phyloP scores from a whole-genome alignment of 2,113 vertebrate genomes.

The Limnothrissa miodon region DNA sequence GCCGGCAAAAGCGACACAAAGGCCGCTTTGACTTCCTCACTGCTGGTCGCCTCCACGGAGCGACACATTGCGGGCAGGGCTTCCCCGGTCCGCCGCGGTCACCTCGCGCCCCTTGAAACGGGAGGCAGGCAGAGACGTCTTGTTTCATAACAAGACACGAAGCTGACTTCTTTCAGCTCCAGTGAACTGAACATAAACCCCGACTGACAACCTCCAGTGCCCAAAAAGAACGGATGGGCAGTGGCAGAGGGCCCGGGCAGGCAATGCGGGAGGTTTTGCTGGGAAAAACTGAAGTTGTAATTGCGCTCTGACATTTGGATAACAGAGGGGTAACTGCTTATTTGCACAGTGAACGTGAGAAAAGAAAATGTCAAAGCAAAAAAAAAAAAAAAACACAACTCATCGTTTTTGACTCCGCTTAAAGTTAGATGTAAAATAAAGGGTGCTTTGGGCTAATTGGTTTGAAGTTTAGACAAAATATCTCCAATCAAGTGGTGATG shows the following conservation, averaged over 20 bases:
- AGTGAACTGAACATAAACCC: slow-evolving; percentile 76
- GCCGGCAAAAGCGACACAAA: slow-evolving; percentile 71
- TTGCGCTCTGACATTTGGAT: slow-evolving; percentile 53
- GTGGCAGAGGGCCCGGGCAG: slow-evolving; percentile 50
- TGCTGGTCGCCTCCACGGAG: slow-evolving; percentile 66
- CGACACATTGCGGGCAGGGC: slow-evolving; percentile 48
- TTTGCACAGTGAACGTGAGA: neutral
- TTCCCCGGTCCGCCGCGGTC: slow-evolving; percentile 51
- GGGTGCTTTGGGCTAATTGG: neutral
- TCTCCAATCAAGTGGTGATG: neutral
- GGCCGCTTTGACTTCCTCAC: slow-evolving; percentile 79
- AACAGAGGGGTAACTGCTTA: slow-evolving; percentile 8
- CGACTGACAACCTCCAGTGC: slow-evolving; percentile 75
- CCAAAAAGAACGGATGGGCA: slow-evolving; percentile 65
- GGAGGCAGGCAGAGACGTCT: slow-evolving; percentile 72
- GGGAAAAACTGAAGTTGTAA: slow-evolving; percentile 68
- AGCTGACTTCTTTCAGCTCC: slow-evolving; percentile 84
- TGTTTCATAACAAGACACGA: slow-evolving; percentile 79
- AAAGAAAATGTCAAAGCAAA: neutral
- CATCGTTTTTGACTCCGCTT: neutral
- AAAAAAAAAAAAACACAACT: no score
- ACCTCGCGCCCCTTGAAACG: slow-evolving; percentile 46
- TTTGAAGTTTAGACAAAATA: neutral
- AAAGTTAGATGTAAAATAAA: neutral
- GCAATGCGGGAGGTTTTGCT: slow-evolving; percentile 54